A percentile compares a stretch with the other conserved stretches of the same genome.
Conservation (phyloP, 2,888 invertebrate species). For the Neoaliturus tenellus region DNA sequence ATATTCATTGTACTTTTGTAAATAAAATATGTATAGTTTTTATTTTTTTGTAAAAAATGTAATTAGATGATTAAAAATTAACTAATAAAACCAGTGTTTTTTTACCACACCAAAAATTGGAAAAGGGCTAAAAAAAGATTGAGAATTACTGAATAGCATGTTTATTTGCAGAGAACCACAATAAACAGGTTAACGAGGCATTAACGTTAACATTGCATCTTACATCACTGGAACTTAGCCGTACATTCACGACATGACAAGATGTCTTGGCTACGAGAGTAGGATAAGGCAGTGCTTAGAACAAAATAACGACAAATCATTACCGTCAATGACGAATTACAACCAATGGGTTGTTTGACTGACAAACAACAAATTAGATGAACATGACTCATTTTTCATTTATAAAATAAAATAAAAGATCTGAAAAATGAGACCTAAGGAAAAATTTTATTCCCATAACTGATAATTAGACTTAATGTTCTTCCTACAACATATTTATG, state of each 20-base stretch:
- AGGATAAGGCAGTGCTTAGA: neutral
- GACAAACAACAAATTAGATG: no score
- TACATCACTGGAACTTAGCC: conserved; percentile 26
- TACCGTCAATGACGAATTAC: no score
- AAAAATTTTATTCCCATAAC: no score
- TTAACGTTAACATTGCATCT: conserved; percentile 36
- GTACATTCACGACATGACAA: conserved; percentile 3
- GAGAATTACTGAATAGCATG: conserved; percentile 34
- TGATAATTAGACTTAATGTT: no score
- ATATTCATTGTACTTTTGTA: conserved; percentile 5
- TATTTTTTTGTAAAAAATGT: no score
- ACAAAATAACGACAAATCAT: no score
- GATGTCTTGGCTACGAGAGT: neutral
- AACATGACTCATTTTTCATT: no score
- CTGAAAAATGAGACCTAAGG: neutral
- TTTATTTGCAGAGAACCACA: conserved; percentile 53
- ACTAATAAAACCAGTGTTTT: neutral
- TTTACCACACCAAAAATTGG: no score
- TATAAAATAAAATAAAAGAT: neutral
- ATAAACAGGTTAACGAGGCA: conserved; percentile 48
- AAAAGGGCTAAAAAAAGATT: neutral
- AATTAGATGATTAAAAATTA: neutral
- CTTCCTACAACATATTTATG: no score
- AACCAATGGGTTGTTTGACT: no score
- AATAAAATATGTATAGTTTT: neutral